phyloP scores from a whole-genome alignment of 2,113 vertebrate genomes.

The Myotis lucifugus region DNA sequence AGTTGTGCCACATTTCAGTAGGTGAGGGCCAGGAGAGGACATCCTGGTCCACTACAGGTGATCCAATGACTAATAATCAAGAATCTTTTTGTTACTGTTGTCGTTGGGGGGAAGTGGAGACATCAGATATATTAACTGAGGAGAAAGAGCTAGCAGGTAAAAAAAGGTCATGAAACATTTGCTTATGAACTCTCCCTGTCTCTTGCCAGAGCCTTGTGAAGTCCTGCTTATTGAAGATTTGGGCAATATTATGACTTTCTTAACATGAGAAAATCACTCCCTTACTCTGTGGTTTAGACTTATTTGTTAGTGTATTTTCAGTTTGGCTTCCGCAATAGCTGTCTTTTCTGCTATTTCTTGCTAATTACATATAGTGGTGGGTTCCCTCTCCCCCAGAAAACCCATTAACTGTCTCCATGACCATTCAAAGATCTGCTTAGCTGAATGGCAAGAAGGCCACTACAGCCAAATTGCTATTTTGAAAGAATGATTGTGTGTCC shows the following conservation, averaged over 20 bases:
- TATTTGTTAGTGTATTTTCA: constrained; percentile 6
- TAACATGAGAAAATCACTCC: neutral
- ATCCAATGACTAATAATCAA: neutral
- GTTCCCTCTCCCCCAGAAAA: constrained; percentile 6
- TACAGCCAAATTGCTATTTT: constrained; percentile 68
- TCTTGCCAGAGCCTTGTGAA: neutral
- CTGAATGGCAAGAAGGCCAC: constrained; percentile 42
- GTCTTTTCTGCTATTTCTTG: constrained; percentile 27
- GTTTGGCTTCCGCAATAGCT: constrained; percentile 18
- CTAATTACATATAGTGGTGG: constrained; percentile 62
- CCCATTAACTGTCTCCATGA: constrained; percentile 63
- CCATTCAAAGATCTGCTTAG: constrained; percentile 56
- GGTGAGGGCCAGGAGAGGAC: neutral
- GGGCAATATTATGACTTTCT: neutral
- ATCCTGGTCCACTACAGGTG: neutral
- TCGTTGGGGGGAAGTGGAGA: neutral
- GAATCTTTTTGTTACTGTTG: neutral
- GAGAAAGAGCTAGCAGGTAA: neutral
- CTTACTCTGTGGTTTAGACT: neutral
- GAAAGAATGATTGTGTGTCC: constrained; percentile 69
- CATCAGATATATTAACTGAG: neutral
- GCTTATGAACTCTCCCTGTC: neutral
- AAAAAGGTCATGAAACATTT: neutral
- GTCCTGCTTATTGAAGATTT: neutral
- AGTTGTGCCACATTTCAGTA: neutral